A percentile compares a stretch with the other conserved stretches of the same genome.
Conservation (phyloP, 2,888 invertebrate species). For the Drosophila mimica region DNA sequence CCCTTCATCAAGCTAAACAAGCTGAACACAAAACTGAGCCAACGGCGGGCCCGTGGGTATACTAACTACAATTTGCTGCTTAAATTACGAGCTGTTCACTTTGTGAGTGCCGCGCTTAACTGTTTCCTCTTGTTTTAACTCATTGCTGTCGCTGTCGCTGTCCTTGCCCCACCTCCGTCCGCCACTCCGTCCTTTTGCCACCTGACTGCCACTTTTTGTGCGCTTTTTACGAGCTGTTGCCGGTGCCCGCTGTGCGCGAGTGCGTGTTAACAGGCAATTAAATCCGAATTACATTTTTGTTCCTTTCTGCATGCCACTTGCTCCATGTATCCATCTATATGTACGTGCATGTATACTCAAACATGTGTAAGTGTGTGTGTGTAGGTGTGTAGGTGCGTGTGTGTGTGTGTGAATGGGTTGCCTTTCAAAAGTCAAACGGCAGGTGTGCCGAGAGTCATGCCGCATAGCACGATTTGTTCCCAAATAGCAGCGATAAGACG, state of each 20-base stretch:
- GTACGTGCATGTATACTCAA: neutral
- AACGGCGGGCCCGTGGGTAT: slow-evolving; percentile 27
- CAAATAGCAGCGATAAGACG: slow-evolving; percentile 62
- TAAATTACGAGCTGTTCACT: slow-evolving; percentile 79
- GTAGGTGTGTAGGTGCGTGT: slow-evolving; percentile 2
- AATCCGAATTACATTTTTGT: slow-evolving; percentile 80
- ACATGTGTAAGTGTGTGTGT: neutral
- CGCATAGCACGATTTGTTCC: slow-evolving; percentile 62
- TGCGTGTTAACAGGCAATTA: slow-evolving; percentile 82
- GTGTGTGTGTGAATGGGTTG: slow-evolving; percentile 31
- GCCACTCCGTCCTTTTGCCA: slow-evolving; percentile 14
- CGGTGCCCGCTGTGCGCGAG: slow-evolving; percentile 75
- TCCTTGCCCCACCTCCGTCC: slow-evolving; percentile 14
- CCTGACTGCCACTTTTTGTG: slow-evolving; percentile 47
- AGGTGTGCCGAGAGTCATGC: slow-evolving; percentile 72
- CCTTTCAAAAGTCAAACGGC: slow-evolving; percentile 64
- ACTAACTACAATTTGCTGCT: slow-evolving; percentile 58
- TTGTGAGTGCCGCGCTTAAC: slow-evolving; percentile 71
- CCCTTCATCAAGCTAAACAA: slow-evolving; percentile 30
- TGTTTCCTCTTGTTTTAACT: slow-evolving; percentile 67
- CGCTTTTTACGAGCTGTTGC: slow-evolving; percentile 76
- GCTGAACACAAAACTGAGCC: slow-evolving; percentile 24
- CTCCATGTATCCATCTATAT: slow-evolving; percentile 26
- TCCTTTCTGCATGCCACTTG: slow-evolving; percentile 65
- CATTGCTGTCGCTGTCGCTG: slow-evolving; percentile 47